Evolutionary conservation across 2,113 vertebrate species (phyloP), one percentile per base, ranked within the genome.

Genomic region (Cottus gobio): DNA sequence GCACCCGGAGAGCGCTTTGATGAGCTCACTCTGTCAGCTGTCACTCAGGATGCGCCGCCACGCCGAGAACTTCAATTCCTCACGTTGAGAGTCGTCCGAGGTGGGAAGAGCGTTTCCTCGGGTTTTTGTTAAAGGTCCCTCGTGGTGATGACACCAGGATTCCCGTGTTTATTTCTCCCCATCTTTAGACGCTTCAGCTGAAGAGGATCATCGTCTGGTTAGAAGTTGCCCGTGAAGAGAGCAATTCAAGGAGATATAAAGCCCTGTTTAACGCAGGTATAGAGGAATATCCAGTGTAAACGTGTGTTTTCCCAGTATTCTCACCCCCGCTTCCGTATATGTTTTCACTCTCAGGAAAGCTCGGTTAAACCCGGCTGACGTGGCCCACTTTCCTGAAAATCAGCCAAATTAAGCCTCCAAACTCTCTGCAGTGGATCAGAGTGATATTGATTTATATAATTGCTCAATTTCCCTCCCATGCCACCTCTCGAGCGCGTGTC

Each of bases 361-460:
- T 67, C 64, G 3, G 15, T 76, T 69, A 44, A 44, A 28, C 67
- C 71, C 37, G 50, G 31, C 56, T 68, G 64, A 67, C 46, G 70
- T n/a, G 67, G 12, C 48, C 57, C 69, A 76, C 46, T 71, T 85
- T 56, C 58, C 73, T 87, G 82, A 76, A 73, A 77, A 75, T 80
- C 65, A 65, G 75, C 71, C 71, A 71, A 61, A 79, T 76, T 68
- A 82, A 84, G 77, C 71, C n/a, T 74, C 46, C 39, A 56, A 70
- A 5, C 46, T 56, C 46, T 71, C 31, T 78, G 31, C 58, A 65
- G 69, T 37, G 28, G 34, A 71, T 85, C 84, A 77, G 75, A 83
- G 73, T 71, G 61, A 54, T 90, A 88, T 88, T 64, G 89, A 90
- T 91, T 91, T 50, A 77, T 82, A 61, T 86, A 91, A 92, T 91